Percentiles rank a stretch among this genome's conserved stretches.
Conservation (phyloP, 1,140 invertebrate genomes). For the Tribolium castaneum region DNA sequence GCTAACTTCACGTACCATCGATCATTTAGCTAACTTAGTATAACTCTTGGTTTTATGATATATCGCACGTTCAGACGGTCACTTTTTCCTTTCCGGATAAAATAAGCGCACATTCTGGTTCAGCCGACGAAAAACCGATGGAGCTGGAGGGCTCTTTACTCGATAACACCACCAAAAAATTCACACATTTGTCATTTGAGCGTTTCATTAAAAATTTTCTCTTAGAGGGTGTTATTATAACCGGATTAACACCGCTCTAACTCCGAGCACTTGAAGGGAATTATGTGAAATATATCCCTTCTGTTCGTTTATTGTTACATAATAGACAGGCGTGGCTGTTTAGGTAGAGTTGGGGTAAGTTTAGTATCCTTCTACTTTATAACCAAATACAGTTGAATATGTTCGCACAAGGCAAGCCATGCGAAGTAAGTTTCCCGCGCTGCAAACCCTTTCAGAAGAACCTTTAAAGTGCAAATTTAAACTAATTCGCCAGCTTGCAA, state of each 20-base stretch:
- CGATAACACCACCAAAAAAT: not conserved
- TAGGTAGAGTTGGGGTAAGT: conserved; percentile 8
- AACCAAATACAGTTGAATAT: conserved; percentile 26
- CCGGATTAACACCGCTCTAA: not conserved
- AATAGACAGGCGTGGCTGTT: conserved; percentile 21
- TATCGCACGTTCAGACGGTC: conserved; percentile 9
- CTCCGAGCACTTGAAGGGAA: not conserved
- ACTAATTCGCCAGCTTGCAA: conserved; percentile 28
- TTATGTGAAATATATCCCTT: not conserved
- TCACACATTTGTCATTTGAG: not conserved
- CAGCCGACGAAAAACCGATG: not conserved
- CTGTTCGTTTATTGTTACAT: conserved; percentile 3
- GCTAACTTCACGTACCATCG: conserved; percentile 12
- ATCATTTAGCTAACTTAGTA: conserved; percentile 26
- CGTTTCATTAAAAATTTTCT: not conserved
- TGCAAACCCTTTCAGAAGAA: not conserved
- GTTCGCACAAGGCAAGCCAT: conserved; percentile 15
- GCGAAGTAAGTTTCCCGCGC: conserved; percentile 9
- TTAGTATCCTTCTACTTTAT: conserved; percentile 19
- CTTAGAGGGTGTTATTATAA: not conserved
- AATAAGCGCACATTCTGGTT: not conserved
- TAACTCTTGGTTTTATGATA: conserved; percentile 10
- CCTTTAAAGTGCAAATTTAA: conserved; percentile 17
- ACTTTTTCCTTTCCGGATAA: conserved; percentile 10
- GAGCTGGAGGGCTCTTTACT: not conserved